Conservation (phyloP, 2,797 vertebrate species). For the Cyclura pinguis region DNA sequence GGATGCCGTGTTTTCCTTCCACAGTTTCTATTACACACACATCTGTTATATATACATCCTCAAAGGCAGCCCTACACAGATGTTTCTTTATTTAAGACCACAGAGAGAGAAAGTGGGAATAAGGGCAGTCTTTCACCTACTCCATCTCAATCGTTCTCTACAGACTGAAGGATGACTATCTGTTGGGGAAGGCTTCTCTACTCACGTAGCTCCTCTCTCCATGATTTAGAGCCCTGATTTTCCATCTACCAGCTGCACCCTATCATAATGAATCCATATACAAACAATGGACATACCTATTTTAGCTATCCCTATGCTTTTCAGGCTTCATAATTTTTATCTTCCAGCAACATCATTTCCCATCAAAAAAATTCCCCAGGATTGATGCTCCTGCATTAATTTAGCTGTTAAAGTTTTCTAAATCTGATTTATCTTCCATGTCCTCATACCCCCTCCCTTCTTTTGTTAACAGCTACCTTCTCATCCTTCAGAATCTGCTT, state of each 20-base stretch:
- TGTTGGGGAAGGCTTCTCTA: not conserved
- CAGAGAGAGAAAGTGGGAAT: not conserved
- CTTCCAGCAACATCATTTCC: conserved; percentile 1
- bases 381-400: not conserved
- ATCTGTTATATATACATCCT: no score
- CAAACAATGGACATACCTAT: not conserved
- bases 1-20: no score
- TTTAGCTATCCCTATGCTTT: not conserved
- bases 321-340: not conserved
- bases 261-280: not conserved
- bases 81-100: not conserved
- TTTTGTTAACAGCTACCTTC: not conserved
- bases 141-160: not conserved
- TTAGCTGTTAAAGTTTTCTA: not conserved
- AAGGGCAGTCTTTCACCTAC: not conserved
- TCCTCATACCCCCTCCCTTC: not conserved
- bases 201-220: not conserved
- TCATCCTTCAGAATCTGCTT: not conserved
- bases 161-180: not conserved
- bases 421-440: not conserved
- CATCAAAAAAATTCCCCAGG: not conserved
- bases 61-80: not conserved
- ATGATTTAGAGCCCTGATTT: not conserved
- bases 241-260: not conserved
- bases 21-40: no score